Evolutionary conservation across 2,888 invertebrate species (phyloP), one percentile per base, ranked within the genome.

Genomic region (Polylopha cassiicola): DNA sequence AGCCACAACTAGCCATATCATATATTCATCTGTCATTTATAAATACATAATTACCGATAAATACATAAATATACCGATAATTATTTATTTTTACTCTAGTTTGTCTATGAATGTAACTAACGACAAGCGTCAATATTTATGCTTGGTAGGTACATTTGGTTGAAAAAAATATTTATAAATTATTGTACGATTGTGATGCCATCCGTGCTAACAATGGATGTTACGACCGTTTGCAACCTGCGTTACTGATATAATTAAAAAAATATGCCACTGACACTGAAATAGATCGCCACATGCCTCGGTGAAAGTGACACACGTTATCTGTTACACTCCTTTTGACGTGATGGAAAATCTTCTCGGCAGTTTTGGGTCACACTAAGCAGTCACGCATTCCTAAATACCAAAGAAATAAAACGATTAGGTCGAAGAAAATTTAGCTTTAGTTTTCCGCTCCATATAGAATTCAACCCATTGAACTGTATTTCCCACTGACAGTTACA

Each of bases 281-380:
- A 81, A 80, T 80, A 81, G 79, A 72, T 62, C 61, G 53, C 46
- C 50, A 52, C 44, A 48, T 43, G 36, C 39, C 27, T 9, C 53
- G 60, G 76, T 69, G 77, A 80, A 79, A 81, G 77, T 71, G 73
- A 73, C 75, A 73, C 70, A 31, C 65, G 47, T 63, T 58, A 58
- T 55, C 48, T 60, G 62, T 63, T 65, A 59, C 64, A 56, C 58
- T 60, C 54, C 46, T 51, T 57, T 47, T 70, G 69, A 69, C 76
- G 70, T 45, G 66, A 65, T 61, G 66, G 61, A 70, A 67, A 67
- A 59, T 60, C 59, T 57, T 57, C 43, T 51, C 61, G 77, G 74
- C 79, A 76, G 72, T 81, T 81, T 80, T 79, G 61, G 81, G 81
- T 82, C 81, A 76, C 50, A 44, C 70, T 50, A 59, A 68, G 70